A percentile compares a stretch with the other conserved stretches of the same genome.
Evolutionary conservation across 2,888 invertebrate species (phyloP).

Genomic region (Seira sanloemensis): DNA sequence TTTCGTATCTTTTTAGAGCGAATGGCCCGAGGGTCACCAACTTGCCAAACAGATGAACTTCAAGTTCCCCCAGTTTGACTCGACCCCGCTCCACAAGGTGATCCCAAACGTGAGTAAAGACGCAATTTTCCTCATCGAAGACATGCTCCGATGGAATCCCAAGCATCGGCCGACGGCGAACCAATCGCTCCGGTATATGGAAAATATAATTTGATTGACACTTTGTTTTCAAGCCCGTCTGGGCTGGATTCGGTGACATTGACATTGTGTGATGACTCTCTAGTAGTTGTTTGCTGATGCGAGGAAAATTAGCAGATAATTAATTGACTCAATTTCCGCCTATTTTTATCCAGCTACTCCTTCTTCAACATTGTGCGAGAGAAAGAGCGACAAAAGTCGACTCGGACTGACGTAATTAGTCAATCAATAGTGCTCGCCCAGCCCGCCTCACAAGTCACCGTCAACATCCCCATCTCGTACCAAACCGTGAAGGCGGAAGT

Average conservation of each 20-base stretch:
- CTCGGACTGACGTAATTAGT: slow-evolving; percentile 67
- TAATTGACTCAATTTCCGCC: no score
- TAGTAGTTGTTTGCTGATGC: no score
- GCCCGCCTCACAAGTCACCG: slow-evolving; percentile 69
- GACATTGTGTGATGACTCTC: no score
- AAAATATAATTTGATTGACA: not conserved
- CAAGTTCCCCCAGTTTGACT: slow-evolving; percentile 92
- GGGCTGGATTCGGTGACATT: not conserved
- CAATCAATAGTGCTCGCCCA: slow-evolving; percentile 71
- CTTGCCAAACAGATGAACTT: slow-evolving; percentile 96
- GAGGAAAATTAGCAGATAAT: no score
- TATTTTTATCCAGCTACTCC: slow-evolving; percentile 71
- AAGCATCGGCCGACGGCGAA: slow-evolving; percentile 93
- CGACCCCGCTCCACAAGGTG: slow-evolving; percentile 86
- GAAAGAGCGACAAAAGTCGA: slow-evolving; percentile 50
- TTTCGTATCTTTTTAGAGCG: slow-evolving; percentile 74
- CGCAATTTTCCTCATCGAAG: slow-evolving; percentile 88
- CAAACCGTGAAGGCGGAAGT: slow-evolving; percentile 71
- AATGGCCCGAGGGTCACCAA: slow-evolving; percentile 97
- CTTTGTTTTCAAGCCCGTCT: not conserved
- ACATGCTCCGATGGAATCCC: slow-evolving; percentile 94
- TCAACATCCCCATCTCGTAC: slow-evolving; percentile 69
- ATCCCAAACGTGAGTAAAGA: slow-evolving; percentile 90
- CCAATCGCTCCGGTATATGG: slow-evolving; percentile 85
- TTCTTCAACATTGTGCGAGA: slow-evolving; percentile 71